Evolutionary conservation across 2,797 vertebrate species (phyloP).

Genomic region (Benthosema pterotum): DNA sequence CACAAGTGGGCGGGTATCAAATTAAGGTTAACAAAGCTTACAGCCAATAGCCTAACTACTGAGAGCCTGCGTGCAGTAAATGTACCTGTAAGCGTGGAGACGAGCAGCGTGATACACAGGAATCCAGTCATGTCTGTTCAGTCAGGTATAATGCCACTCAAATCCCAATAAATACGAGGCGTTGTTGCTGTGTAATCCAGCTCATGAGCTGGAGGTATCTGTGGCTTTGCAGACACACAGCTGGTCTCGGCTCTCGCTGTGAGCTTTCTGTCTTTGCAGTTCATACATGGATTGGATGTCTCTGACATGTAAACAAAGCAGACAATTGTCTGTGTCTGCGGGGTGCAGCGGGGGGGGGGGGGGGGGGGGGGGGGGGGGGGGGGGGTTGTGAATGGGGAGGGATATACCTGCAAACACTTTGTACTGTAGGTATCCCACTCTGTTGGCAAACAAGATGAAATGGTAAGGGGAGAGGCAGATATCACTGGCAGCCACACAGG

Average conservation of each 20-base stretch:
- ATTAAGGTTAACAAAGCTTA: no score
- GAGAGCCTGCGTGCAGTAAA: no score
- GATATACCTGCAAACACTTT: not conserved
- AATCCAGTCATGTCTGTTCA: constrained; percentile 40
- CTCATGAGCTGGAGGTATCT: constrained; percentile 46
- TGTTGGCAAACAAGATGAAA: not conserved
- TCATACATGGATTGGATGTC: constrained; percentile 65
- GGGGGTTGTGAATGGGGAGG: not conserved
- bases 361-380: not conserved
- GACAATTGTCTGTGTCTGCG: no score
- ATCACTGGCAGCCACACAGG: no score
- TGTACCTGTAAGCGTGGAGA: constrained; percentile 53
- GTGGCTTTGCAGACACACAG: constrained; percentile 50
- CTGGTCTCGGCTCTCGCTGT: constrained; percentile 44
- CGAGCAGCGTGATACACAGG: constrained; percentile 34
- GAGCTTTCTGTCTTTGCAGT: constrained; percentile 42
- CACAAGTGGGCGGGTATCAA: no score
- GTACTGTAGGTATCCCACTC: constrained; percentile 1
- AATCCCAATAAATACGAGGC: constrained; percentile 14
- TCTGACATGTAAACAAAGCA: constrained; percentile 29
- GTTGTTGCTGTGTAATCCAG: constrained; percentile 37
- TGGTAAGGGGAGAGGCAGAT: no score
- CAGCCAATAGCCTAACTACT: no score
- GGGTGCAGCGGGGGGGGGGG: no score
- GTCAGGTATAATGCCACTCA: constrained; percentile 22